These are phyloP conservation scores for Phytoseiulus persimilis DNA, from an alignment of 2,888 invertebrate genomes.

Conservation along the genomic window DNA sequence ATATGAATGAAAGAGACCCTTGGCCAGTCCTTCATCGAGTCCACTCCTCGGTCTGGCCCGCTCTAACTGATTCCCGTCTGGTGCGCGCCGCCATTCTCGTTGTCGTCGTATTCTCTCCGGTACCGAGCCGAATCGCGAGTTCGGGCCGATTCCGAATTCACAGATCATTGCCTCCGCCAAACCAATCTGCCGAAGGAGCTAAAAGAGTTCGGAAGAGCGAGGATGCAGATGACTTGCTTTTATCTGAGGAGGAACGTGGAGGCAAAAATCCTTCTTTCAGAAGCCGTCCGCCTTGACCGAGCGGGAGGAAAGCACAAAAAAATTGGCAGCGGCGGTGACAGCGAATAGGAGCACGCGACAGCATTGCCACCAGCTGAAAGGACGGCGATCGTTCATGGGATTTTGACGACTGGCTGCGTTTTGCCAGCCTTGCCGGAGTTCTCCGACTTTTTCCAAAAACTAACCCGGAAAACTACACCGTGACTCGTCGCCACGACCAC, in stretches of 20 bases:
- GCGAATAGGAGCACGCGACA: background rate
- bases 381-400: background rate
- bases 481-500: no score
- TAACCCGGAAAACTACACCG: no score
- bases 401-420: background rate
- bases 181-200: background rate
- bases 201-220: background rate
- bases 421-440: background rate
- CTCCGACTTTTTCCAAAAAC: background rate
- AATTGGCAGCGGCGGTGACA: no score
- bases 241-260: background rate
- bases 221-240: background rate
- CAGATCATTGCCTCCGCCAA: constrained; percentile 31
- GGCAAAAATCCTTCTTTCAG: background rate
- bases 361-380: background rate
- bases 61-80: background rate
- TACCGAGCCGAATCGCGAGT: background rate
- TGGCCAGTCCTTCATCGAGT: background rate
- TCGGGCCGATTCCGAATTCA: constrained; percentile 33
- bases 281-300: background rate
- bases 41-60: background rate
- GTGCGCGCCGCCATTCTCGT: background rate
- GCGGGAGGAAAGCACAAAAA: background rate
- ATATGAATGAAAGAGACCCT: no score
- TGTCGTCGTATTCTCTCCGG: background rate